phyloP scores from a whole-genome alignment of 2,888 invertebrate genomes.

The Lasiommata megera region DNA sequence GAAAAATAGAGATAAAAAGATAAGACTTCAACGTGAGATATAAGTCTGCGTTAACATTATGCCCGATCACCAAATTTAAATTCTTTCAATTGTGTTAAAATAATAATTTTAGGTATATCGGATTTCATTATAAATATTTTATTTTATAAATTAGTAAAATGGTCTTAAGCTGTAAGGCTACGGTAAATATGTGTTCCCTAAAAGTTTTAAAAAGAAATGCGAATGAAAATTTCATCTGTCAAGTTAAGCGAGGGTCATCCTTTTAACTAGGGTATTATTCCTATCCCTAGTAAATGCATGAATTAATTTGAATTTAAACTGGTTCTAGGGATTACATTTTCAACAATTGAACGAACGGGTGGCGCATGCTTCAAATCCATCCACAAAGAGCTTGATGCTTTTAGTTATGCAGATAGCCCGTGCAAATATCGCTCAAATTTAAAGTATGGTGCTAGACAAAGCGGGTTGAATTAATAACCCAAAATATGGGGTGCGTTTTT shows the following conservation, averaged over 20 bases:
- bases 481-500: constrained; percentile 66
- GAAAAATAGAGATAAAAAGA: too few relatives aligned
- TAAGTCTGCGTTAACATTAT: too few relatives aligned
- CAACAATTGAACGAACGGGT: constrained; percentile 4
- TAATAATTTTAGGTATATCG: too few relatives aligned
- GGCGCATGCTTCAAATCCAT: constrained; percentile 1
- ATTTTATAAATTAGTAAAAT: too few relatives aligned
- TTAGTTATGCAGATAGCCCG: constrained; percentile 64
- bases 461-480: constrained; percentile 65
- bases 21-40: too few relatives aligned
- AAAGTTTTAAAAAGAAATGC: not conserved
- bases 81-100: too few relatives aligned
- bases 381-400: constrained; percentile 47
- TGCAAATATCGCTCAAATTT: constrained; percentile 53
- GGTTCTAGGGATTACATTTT: constrained; percentile 16
- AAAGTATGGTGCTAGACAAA: constrained; percentile 66
- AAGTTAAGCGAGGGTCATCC: not conserved
- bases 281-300: constrained; percentile 11
- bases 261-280: constrained; percentile 11
- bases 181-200: not conserved
- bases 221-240: not conserved
- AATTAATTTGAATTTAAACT: constrained; percentile 12
- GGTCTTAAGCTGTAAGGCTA: not conserved
- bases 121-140: too few relatives aligned
- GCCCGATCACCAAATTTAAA: too few relatives aligned